phyloP scores from a whole-genome alignment of 1,140 invertebrate genomes.

The Drosophila virilis region DNA sequence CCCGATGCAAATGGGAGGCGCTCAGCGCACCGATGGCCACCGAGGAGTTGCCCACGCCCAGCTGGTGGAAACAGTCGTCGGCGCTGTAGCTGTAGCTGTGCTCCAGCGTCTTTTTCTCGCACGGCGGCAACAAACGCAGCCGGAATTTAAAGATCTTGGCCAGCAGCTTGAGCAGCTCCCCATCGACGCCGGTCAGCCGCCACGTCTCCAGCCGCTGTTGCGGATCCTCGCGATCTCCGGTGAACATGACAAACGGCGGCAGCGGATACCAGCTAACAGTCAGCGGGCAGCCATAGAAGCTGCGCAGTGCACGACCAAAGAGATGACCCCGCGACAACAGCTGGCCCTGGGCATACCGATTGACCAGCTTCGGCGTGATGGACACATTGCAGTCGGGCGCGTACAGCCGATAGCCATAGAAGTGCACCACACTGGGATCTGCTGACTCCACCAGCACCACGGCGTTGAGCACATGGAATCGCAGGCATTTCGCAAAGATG shows the following conservation, averaged over 20 bases:
- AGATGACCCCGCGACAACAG: neutral
- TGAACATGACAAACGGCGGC: conserved; percentile 54
- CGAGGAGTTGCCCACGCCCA: conserved; percentile 30
- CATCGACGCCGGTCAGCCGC: conserved; percentile 61
- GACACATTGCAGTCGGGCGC: conserved; percentile 26
- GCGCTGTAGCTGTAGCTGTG: conserved; percentile 4
- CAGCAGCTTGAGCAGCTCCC: conserved; percentile 56
- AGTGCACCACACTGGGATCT: conserved; percentile 25
- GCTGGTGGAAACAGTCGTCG: conserved; percentile 51
- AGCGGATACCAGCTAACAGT: conserved; percentile 58
- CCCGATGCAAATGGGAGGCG: conserved; percentile 52
- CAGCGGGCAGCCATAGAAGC: conserved; percentile 48
- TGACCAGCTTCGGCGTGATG: conserved; percentile 32
- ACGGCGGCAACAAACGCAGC: conserved; percentile 50
- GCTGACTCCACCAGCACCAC: conserved; percentile 43
- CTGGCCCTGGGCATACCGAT: conserved; percentile 31
- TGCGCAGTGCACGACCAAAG: conserved; percentile 43
- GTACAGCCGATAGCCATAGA: conserved; percentile 53
- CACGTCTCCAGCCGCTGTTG: conserved; percentile 23
- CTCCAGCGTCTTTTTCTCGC: conserved; percentile 22
- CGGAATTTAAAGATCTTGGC: conserved; percentile 50
- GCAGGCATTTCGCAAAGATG: conserved; percentile 52
- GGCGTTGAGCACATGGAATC: conserved; percentile 53
- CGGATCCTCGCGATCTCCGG: conserved; percentile 38
- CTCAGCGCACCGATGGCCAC: conserved; percentile 65